Percentiles rank a stretch among this genome's conserved stretches.
Evolutionary conservation across 2,888 invertebrate genomes (phyloP).

Genomic region (Teleiodes luculella): DNA sequence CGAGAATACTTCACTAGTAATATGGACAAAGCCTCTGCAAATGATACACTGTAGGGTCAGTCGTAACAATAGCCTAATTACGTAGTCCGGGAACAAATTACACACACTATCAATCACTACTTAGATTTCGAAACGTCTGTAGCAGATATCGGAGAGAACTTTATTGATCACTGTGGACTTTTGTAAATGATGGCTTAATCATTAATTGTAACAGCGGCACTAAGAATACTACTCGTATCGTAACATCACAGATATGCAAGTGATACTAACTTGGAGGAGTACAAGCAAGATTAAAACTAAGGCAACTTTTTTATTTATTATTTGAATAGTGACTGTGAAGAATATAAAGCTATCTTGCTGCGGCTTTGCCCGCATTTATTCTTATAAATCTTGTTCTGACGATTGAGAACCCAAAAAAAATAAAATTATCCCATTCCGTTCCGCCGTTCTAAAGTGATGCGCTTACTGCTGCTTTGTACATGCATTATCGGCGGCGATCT

Average conservation of each 20-base stretch:
- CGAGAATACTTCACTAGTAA: background rate
- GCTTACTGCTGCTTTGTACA: too few species aligned
- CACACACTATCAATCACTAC: constrained; percentile 53
- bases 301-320: too few species aligned
- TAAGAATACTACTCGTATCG: too few species aligned
- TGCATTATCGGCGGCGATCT: too few species aligned
- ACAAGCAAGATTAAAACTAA: too few species aligned
- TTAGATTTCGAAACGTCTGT: constrained; percentile 24
- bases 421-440: too few species aligned
- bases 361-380: too few species aligned
- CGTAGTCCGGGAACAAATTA: constrained; percentile 52
- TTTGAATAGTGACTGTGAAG: too few species aligned
- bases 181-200: constrained; percentile 13
- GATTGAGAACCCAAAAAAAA: too few species aligned
- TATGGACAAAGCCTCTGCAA: background rate
- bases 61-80: constrained; percentile 67
- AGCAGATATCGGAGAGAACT: constrained; percentile 6
- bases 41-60: constrained; percentile 37
- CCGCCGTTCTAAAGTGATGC: too few species aligned
- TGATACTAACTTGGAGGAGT: background rate
- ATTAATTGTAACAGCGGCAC: background rate
- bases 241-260: background rate
- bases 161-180: constrained; percentile 14
- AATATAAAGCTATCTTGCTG: too few species aligned
- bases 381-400: too few species aligned